Evolutionary conservation across 2,113 vertebrate genomes (phyloP).

Genomic region (Nothocercus nigrocapillus): DNA sequence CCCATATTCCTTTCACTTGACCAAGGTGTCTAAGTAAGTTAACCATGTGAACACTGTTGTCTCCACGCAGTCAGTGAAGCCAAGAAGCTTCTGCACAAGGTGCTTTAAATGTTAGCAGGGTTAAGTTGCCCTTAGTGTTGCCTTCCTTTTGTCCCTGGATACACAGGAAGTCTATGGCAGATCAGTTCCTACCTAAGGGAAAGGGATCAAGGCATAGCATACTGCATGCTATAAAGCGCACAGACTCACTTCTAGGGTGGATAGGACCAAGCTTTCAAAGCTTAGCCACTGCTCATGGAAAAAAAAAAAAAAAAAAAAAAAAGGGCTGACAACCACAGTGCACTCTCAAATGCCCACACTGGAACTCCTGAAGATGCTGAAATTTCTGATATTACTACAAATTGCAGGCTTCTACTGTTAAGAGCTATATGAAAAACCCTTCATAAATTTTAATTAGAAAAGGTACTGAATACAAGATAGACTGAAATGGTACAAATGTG

Average conservation of each 20-base stretch:
- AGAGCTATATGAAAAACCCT: neutral
- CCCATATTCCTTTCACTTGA: neutral
- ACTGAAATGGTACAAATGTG: neutral
- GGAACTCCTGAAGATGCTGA: neutral
- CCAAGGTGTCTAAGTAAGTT: neutral
- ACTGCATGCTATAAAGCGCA: neutral
- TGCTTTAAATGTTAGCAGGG: neutral
- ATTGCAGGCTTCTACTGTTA: neutral
- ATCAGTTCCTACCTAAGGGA: neutral
- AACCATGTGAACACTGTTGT: neutral
- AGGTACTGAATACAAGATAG: neutral
- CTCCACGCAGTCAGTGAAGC: neutral
- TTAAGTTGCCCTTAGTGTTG: neutral
- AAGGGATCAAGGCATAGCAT: neutral
- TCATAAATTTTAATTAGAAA: constrained; percentile 1
- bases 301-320: neutral
- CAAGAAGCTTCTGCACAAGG: neutral
- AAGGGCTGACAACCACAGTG: neutral
- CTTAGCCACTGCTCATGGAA: neutral
- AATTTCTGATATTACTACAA: neutral
- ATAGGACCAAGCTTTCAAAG: neutral
- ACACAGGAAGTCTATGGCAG: neutral
- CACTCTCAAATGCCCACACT: neutral
- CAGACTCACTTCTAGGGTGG: neutral
- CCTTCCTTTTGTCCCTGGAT: neutral